Percentiles rank a stretch among this genome's conserved stretches.
Evolutionary conservation across 2,888 invertebrate genomes (phyloP).

Genomic region (Conus canariensis): DNA sequence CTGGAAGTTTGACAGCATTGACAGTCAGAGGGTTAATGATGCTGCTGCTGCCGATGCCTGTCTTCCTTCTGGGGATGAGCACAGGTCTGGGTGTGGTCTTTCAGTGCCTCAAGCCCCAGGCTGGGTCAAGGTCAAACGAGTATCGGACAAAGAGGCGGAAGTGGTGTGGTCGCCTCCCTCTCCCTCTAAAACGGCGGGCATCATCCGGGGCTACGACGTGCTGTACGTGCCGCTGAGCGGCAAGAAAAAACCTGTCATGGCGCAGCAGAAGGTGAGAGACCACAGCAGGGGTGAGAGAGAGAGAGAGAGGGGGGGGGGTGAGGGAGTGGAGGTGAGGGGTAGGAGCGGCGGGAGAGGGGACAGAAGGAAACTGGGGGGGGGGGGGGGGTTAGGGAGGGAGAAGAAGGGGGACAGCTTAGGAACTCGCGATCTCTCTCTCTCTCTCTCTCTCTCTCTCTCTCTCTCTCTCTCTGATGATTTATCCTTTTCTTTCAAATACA

Average conservation of each 20-base stretch:
- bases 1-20: too few species aligned
- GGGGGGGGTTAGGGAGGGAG: neutral
- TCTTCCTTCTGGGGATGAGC: neutral
- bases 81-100: neutral
- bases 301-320: neutral
- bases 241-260: neutral
- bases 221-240: neutral
- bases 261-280: neutral
- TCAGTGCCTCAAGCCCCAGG: slow-evolving; percentile 27
- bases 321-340: neutral
- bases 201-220: slow-evolving; percentile 31
- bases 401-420: neutral
- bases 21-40: too few species aligned
- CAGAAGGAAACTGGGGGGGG: too few species aligned
- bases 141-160: slow-evolving; percentile 32
- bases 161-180: slow-evolving; percentile 30
- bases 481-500: neutral
- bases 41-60: too few species aligned
- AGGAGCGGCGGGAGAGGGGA: neutral
- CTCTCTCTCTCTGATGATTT: neutral
- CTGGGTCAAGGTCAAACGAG: slow-evolving; percentile 29
- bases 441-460: neutral
- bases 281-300: neutral
- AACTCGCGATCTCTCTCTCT: neutral
- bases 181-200: neutral